phyloP scores from a whole-genome alignment of 2,797 vertebrate species.

The Balearica regulorum region DNA sequence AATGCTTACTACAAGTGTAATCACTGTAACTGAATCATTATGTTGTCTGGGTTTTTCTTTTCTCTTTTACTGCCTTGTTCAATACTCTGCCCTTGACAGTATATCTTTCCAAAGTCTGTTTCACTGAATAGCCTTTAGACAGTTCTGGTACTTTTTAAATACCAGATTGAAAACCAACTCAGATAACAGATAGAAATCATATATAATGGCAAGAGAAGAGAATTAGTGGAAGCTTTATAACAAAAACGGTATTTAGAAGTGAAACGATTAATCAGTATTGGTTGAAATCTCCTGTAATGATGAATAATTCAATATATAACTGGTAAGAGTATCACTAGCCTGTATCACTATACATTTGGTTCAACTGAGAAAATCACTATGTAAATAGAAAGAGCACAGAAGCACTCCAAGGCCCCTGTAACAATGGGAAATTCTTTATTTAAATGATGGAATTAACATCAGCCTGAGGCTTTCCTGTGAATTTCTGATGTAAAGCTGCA shows the following conservation, averaged over 20 bases:
- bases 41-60: constrained; percentile 33
- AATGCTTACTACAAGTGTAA: constrained; percentile 49
- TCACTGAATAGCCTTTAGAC: constrained; percentile 47
- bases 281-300: constrained; percentile 46
- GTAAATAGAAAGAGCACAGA: constrained; percentile 49
- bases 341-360: constrained; percentile 11
- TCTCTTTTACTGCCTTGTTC: constrained; percentile 39
- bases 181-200: constrained; percentile 50
- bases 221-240: constrained; percentile 42
- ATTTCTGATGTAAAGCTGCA: constrained; percentile 52
- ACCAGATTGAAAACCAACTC: constrained; percentile 22
- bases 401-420: constrained; percentile 32
- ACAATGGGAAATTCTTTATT: constrained; percentile 58
- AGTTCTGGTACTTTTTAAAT: constrained; percentile 44
- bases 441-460: constrained; percentile 63
- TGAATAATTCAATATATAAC: constrained; percentile 57
- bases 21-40: constrained; percentile 52
- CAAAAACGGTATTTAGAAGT: background rate
- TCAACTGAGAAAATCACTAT: constrained; percentile 47
- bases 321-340: constrained; percentile 17
- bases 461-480: constrained; percentile 47
- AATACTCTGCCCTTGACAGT: constrained; percentile 56
- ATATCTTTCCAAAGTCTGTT: constrained; percentile 45
- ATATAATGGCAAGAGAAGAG: constrained; percentile 23
- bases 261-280: constrained; percentile 30